phyloP scores from a whole-genome alignment of 2,888 invertebrate genomes.

The Dilophus febrilis region DNA sequence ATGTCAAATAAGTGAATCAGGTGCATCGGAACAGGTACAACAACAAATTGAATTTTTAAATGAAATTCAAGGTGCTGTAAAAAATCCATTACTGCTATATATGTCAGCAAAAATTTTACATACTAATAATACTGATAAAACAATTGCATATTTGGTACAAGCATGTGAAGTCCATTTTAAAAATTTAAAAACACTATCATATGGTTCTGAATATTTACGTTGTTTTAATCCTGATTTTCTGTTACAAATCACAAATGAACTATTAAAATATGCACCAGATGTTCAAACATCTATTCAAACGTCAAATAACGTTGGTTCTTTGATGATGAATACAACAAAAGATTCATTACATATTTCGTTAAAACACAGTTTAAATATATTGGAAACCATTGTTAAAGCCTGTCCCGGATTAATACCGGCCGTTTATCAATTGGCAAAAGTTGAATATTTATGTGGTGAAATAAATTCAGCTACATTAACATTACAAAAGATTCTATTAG shows the following conservation, averaged over 20 bases:
- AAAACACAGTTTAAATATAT: slow-evolving; percentile 42
- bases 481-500: slow-evolving; percentile 54
- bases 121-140: slow-evolving; percentile 35
- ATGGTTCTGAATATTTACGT: slow-evolving; percentile 57
- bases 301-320: slow-evolving; percentile 28
- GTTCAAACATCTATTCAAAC: no score
- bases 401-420: slow-evolving; percentile 65
- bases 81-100: slow-evolving; percentile 48
- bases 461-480: slow-evolving; percentile 49
- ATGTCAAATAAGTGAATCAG: slow-evolving; percentile 62
- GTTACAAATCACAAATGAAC: slow-evolving; percentile 57
- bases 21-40: slow-evolving; percentile 51
- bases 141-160: slow-evolving; percentile 41
- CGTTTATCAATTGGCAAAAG: slow-evolving; percentile 54
- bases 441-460: slow-evolving; percentile 68
- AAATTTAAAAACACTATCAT: slow-evolving; percentile 38
- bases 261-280: slow-evolving; percentile 57
- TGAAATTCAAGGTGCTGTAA: slow-evolving; percentile 55
- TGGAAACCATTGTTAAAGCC: slow-evolving; percentile 55
- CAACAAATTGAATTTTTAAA: slow-evolving; percentile 76
- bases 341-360: slow-evolving; percentile 34
- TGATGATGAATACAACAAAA: slow-evolving; percentile 18
- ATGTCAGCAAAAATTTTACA: slow-evolving; percentile 48
- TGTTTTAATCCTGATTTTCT: slow-evolving; percentile 74
- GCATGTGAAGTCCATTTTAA: slow-evolving; percentile 40